Base-by-base conservation (phyloP, 2,888 invertebrate genomes). In the Sepiola atlantica region DNA sequence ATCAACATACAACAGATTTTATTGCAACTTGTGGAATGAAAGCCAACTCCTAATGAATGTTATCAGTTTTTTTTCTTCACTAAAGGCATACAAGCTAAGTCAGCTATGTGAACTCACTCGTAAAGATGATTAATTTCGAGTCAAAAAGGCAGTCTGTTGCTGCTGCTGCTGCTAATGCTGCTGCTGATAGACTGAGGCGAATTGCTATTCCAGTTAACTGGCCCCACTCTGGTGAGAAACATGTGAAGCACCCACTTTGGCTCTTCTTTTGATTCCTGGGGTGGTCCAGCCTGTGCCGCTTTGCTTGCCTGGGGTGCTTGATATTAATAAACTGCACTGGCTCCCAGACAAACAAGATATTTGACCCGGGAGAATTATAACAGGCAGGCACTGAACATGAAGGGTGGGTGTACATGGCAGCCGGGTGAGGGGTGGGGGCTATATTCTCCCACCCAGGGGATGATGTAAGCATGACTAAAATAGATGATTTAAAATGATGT, bases 201-300 rank as follows among this genome's bases (percentile, higher is more conserved):
- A 77, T 32, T 77, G n/a, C 32, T 77, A 77, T 77, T 77, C n/a
- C 77, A 77, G 77, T 77, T 77, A 77, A 77, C n/a, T 77, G 77
- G 45, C 77, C 14, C 77, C 16, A n/a, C 77, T 77, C 77, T 77
- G 45, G 77, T 77, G 77, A 77, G 77, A 77, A 77, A 77, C 18
- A n/a, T 77, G 32, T 18, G 45, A 77, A 77, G 77, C 32, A n/a
- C 77, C 77, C 77, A 77, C 77, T 77, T 77, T 77, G 77, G n/a
- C n/a, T 77, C n/a, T 77, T 77, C n/a, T 77, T 77, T 77, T 77
- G 77, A 77, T 77, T 77, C 77, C n/a, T 77, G 77, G 77, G 77
- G 77, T 77, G 77, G 77, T 77, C 77, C n/a, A n/a, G 77, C 77
- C 32, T n/a, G 45, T 45, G n/a, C 77, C 32, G n/a, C 77, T 77